Evolutionary conservation across 1,140 invertebrate species (phyloP).

Genomic region (Diachasmimorpha longicaudata): DNA sequence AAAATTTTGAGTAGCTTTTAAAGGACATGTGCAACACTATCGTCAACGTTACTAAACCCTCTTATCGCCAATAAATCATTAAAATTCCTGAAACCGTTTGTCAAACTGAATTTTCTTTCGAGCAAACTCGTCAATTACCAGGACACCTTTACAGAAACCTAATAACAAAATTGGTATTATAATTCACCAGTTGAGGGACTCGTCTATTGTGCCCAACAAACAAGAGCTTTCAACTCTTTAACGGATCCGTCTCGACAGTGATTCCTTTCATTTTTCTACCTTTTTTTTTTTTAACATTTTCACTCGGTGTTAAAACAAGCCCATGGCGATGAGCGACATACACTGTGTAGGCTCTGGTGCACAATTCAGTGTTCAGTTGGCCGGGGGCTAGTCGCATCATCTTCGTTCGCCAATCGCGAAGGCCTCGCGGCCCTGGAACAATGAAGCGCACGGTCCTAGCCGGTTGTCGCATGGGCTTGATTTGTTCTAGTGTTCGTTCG

Average conservation of each 20-base stretch:
- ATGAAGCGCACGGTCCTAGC: conserved; percentile 5
- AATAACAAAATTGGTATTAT: neutral
- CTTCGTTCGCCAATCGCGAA: conserved; percentile 19
- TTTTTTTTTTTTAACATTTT: neutral
- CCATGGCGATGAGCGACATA: neutral
- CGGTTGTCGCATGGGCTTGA: conserved; percentile 10
- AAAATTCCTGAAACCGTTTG: too few species aligned
- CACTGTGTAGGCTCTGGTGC: neutral
- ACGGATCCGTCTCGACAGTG: neutral
- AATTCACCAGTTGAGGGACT: neutral
- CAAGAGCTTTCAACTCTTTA: neutral
- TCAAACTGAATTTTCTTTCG: too few species aligned
- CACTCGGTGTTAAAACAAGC: neutral
- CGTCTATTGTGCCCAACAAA: neutral
- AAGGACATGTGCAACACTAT: too few species aligned
- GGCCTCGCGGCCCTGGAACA: conserved; percentile 7
- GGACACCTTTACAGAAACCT: neutral
- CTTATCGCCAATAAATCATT: too few species aligned
- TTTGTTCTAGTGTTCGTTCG: conserved; percentile 17
- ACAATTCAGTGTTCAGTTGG: neutral
- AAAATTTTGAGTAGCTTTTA: too few species aligned
- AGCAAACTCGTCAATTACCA: too few species aligned
- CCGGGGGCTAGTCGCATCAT: conserved; percentile 15
- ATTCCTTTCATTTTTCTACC: neutral
- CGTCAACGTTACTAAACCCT: too few species aligned